phyloP scores from a whole-genome alignment of 1,140 invertebrate genomes.

The Acromyrmex charruanus region DNA sequence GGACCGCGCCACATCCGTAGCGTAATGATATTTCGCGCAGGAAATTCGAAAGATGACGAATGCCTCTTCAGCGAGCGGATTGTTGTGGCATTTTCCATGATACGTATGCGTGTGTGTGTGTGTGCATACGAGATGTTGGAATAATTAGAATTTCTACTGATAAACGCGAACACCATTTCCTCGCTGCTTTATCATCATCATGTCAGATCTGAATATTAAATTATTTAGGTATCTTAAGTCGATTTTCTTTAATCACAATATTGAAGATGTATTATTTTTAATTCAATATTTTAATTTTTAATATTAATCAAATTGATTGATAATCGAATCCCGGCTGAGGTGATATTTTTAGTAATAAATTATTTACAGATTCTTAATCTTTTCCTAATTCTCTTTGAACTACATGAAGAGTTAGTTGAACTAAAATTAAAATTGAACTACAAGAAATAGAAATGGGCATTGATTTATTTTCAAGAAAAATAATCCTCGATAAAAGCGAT shows the following conservation, averaged over 20 bases:
- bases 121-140: background rate
- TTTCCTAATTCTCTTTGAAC: no score
- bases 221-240: background rate
- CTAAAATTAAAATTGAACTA: no score
- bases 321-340: no score
- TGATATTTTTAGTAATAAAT: no score
- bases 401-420: no score
- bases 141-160: slow-evolving; percentile 48
- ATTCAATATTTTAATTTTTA: background rate
- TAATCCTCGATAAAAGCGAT: no score
- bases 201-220: background rate
- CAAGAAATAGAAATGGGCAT: no score
- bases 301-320: no score
- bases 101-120: background rate
- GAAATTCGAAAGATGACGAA: slow-evolving; percentile 62
- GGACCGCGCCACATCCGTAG: slow-evolving; percentile 14
- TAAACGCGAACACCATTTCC: background rate
- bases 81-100: background rate
- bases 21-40: slow-evolving; percentile 58
- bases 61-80: slow-evolving; percentile 33
- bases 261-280: background rate
- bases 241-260: background rate
- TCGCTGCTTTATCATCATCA: background rate
- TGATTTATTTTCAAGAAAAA: no score
- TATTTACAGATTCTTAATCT: no score